Evolutionary conservation across 2,797 vertebrate species (phyloP).

Genomic region (Tokudaia tokunoshimensis): DNA sequence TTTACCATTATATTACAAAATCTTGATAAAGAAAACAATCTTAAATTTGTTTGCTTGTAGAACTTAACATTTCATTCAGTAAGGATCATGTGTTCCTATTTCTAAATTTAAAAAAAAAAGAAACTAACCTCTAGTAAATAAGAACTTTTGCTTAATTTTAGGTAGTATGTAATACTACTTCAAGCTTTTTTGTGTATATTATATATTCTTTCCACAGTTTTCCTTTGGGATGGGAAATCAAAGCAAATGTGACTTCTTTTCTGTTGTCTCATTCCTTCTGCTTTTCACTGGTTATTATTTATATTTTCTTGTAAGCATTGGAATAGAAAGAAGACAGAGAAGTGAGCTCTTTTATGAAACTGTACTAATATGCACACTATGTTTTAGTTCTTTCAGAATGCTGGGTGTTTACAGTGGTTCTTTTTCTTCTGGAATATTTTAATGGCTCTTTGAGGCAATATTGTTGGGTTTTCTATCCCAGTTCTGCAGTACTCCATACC

Average conservation of each 20-base stretch:
- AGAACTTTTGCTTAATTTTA: background rate
- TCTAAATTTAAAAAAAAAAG: background rate
- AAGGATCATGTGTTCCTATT: background rate
- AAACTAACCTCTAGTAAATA: background rate
- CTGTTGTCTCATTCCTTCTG: background rate
- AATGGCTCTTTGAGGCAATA: background rate
- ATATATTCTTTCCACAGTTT: background rate
- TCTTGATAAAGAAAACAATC: constrained; percentile 5
- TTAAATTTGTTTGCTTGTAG: background rate
- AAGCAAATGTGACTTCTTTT: background rate
- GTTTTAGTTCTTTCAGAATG: background rate
- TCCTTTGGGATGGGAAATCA: background rate
- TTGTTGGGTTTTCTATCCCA: background rate
- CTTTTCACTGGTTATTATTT: background rate
- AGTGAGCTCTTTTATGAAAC: background rate
- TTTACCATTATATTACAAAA: background rate
- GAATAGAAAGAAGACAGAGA: background rate
- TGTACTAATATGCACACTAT: background rate
- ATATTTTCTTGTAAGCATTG: background rate
- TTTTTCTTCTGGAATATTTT: background rate
- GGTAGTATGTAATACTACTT: background rate
- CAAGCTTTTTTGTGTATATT: background rate
- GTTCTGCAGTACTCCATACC: background rate
- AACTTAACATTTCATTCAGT: background rate
- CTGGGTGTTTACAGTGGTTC: background rate